Conservation (phyloP, 2,113 vertebrate species). For the Circaetus gallicus region DNA sequence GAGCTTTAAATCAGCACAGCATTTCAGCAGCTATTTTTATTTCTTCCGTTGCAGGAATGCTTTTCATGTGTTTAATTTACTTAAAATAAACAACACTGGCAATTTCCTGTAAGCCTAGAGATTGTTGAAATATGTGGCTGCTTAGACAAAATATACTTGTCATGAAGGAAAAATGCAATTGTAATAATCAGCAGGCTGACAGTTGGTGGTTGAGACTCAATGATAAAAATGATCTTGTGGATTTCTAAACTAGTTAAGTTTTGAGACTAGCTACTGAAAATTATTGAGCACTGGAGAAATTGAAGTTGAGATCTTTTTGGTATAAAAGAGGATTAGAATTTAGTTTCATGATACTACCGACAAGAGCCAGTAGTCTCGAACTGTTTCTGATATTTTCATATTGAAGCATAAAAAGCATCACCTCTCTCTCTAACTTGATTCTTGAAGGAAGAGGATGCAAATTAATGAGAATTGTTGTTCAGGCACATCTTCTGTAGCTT, state of each 20-base stretch:
- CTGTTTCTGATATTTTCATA: neutral
- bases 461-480: neutral
- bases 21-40: neutral
- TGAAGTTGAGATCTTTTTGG: neutral
- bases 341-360: neutral
- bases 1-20: neutral
- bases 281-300: neutral
- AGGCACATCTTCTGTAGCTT: neutral
- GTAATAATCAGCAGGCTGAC: neutral
- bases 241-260: neutral
- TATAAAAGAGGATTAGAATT: neutral
- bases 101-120: neutral
- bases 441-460: neutral
- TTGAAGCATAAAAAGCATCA: neutral
- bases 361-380: neutral
- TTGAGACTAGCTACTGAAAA: neutral
- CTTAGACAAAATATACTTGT: slow-evolving; percentile 26
- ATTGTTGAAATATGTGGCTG: neutral
- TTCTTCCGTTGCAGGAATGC: neutral
- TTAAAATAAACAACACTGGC: neutral
- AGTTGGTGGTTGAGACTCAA: neutral
- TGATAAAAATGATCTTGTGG: neutral
- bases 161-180: neutral
- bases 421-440: neutral
- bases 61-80: neutral